phyloP scores from a whole-genome alignment of 53 echinoderm and acorn worm genomes.

The Luidia sarsii region DNA sequence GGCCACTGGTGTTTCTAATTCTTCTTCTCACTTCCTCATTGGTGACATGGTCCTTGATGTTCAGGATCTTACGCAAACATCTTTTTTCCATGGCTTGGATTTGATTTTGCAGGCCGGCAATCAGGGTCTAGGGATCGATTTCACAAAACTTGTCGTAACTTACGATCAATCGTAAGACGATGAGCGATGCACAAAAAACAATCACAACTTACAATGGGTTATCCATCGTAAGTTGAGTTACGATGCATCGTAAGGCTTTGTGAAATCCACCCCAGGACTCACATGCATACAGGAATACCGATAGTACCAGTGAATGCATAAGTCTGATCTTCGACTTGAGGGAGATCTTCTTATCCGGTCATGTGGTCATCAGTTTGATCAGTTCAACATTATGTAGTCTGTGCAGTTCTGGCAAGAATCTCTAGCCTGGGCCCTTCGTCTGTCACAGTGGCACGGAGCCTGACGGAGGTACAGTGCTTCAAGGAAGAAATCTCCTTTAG shows the following conservation, averaged over 20 bases:
- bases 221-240: too few relatives aligned
- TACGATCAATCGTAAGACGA: too few relatives aligned
- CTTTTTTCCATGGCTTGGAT: slow-evolving; percentile 45
- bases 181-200: too few relatives aligned
- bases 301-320: slow-evolving; percentile 1
- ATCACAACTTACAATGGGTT: too few relatives aligned
- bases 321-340: slow-evolving; percentile 10
- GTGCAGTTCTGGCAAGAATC: slow-evolving; percentile 27
- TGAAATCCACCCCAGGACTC: too few relatives aligned
- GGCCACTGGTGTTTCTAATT: too few relatives aligned
- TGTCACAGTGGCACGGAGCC: not conserved
- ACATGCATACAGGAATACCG: slow-evolving; percentile 31
- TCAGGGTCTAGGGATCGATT: too few relatives aligned
- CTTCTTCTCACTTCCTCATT: not conserved
- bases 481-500: slow-evolving; percentile 2
- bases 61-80: slow-evolving; percentile 24
- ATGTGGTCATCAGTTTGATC: slow-evolving; percentile 29
- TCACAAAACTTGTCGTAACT: too few relatives aligned
- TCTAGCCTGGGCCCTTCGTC: slow-evolving; percentile 42
- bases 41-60: slow-evolving; percentile 13
- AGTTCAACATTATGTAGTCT: slow-evolving; percentile 22
- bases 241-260: too few relatives aligned
- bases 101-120: slow-evolving; percentile 37
- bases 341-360: slow-evolving; percentile 10
- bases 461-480: too few relatives aligned